These are phyloP conservation scores for Drosophila formosana DNA, from an alignment of 2,888 invertebrate species.

Conservation along the genomic window DNA sequence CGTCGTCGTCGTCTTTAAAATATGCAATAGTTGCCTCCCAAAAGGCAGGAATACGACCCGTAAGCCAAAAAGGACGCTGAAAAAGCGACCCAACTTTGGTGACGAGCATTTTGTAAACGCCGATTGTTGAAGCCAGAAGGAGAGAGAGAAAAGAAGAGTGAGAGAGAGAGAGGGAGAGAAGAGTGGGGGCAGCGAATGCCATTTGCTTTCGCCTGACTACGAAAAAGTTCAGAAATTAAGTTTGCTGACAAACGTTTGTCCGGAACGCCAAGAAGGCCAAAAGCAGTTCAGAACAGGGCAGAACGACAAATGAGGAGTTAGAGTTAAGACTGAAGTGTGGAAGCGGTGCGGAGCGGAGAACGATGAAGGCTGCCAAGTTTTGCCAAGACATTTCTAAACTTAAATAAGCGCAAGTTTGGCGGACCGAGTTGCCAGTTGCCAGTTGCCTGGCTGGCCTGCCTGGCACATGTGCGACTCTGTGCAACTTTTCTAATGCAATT, in stretches of 20 bases:
- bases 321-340: neutral
- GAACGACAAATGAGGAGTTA: conserved; percentile 20
- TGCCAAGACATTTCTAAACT: conserved; percentile 77
- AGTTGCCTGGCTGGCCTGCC: conserved; percentile 32
- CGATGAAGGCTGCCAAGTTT: conserved; percentile 50
- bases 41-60: neutral
- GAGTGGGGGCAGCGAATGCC: conserved; percentile 35
- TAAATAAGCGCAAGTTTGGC: conserved; percentile 76
- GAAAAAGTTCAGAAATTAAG: conserved; percentile 80
- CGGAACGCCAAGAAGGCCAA: conserved; percentile 35
- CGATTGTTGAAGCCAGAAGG: conserved; percentile 35
- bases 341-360: neutral
- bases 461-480: conserved; percentile 72
- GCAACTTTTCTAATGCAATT: conserved; percentile 81
- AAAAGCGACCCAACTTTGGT: conserved; percentile 69
- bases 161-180: neutral
- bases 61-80: conserved; percentile 48
- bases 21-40: conserved; percentile 53
- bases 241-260: conserved; percentile 80
- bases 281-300: neutral
- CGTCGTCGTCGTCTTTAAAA: conserved; percentile 57
- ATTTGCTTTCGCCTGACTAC: conserved; percentile 65
- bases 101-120: conserved; percentile 75
- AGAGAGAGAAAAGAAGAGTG: neutral
- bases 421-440: conserved; percentile 58